Conservation (phyloP, 1,140 invertebrate genomes). For the Lucilia sericata region DNA sequence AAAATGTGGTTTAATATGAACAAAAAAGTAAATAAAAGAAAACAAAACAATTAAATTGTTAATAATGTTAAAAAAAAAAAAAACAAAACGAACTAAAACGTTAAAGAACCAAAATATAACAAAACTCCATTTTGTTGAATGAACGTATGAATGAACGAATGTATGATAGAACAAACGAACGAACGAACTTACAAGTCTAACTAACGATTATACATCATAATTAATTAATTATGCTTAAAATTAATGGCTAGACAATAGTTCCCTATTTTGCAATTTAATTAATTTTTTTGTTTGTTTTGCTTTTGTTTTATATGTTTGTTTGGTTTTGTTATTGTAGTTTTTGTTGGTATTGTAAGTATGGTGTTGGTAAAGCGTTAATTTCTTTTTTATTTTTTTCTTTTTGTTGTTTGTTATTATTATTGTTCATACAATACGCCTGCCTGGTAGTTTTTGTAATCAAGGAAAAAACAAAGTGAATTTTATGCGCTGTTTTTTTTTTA, state of each 20-base stretch:
- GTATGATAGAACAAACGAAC: not conserved
- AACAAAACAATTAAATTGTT: not conserved
- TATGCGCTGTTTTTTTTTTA: slow-evolving; percentile 26
- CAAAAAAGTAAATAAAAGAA: not conserved
- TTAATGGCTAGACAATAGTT: slow-evolving; percentile 49
- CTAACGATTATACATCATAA: slow-evolving; percentile 29
- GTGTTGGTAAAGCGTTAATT: not conserved
- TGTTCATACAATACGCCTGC: not conserved
- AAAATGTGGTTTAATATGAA: not conserved
- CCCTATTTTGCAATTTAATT: slow-evolving; percentile 34
- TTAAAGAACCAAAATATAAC: not conserved
- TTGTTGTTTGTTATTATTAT: not conserved
- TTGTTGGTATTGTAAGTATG: not conserved
- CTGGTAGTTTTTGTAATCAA: not conserved
- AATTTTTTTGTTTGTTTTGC: too few relatives aligned
- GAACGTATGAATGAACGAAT: not conserved
- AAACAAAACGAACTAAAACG: not conserved
- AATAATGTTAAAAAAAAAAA: not conserved
- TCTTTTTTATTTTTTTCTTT: not conserved
- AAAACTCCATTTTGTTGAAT: not conserved
- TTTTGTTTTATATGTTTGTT: too few relatives aligned
- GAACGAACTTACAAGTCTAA: slow-evolving; percentile 26
- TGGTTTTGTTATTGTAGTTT: not conserved
- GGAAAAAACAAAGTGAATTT: slow-evolving; percentile 5
- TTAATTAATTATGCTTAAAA: slow-evolving; percentile 6